A percentile compares a stretch with the other conserved stretches of the same genome.
Evolutionary conservation across 2,113 vertebrate genomes (phyloP).

Genomic region (Penelope pileata): DNA sequence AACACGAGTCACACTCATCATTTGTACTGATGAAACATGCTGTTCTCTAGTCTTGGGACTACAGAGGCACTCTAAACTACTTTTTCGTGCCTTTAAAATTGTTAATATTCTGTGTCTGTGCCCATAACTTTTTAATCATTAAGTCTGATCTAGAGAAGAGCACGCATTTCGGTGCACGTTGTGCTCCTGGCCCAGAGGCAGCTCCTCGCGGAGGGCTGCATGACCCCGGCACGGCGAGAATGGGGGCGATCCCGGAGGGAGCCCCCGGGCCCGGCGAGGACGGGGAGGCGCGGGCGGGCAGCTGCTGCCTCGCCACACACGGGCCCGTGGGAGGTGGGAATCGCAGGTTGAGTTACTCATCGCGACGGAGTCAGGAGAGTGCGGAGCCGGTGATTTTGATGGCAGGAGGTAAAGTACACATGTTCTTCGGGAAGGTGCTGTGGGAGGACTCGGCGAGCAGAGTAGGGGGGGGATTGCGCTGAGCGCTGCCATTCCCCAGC

Average conservation of each 20-base stretch:
- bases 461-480: neutral
- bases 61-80: neutral
- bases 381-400: neutral
- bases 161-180: too few species aligned
- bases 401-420: slow-evolving; percentile 40
- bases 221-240: neutral
- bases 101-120: neutral
- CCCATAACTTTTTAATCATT: neutral
- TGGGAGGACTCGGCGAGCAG: slow-evolving; percentile 36
- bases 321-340: slow-evolving; percentile 36
- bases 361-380: slow-evolving; percentile 28
- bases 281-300: neutral
- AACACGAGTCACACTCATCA: neutral
- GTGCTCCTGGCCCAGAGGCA: neutral
- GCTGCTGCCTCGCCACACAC: slow-evolving; percentile 11
- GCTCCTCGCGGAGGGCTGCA: neutral
- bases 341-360: slow-evolving; percentile 60
- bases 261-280: neutral
- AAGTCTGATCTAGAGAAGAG: neutral
- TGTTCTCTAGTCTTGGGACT: neutral
- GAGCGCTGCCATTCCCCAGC: neutral
- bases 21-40: neutral
- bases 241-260: accelerated
- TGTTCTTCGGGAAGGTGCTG: slow-evolving; percentile 10
- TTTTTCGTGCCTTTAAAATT: neutral